Conservation (phyloP, 2,113 vertebrate genomes). For the Vulpes lagopus region DNA sequence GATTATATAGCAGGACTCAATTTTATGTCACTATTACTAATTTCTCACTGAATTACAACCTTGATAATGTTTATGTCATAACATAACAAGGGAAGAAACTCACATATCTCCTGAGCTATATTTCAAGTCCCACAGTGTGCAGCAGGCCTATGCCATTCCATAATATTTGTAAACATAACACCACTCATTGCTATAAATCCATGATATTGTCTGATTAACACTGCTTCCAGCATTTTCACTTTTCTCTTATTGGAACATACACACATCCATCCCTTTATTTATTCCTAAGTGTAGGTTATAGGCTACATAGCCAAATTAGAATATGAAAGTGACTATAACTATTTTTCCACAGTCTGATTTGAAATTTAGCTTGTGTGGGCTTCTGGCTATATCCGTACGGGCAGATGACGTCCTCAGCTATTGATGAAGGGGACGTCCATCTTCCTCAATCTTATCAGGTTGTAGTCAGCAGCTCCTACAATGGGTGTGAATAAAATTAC, state of each 20-base stretch:
- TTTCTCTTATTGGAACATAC: not conserved
- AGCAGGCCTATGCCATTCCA: not conserved
- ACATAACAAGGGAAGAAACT: not conserved
- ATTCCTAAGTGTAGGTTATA: not conserved
- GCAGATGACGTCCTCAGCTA: not conserved
- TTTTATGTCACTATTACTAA: constrained; percentile 1
- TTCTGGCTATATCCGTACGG: not conserved
- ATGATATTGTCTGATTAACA: not conserved
- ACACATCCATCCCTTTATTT: not conserved
- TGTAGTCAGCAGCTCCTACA: not conserved
- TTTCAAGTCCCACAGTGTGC: constrained; percentile 16
- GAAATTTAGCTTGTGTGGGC: not conserved
- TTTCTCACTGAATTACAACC: constrained; percentile 51
- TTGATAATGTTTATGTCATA: constrained; percentile 25
- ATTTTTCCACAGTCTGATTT: not conserved
- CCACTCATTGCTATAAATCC: not conserved
- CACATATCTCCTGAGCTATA: not conserved
- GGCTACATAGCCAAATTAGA: not conserved
- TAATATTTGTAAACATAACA: constrained; percentile 16
- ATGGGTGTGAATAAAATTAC: not conserved
- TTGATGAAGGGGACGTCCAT: not conserved
- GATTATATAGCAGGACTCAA: not conserved
- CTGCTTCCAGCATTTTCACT: not conserved
- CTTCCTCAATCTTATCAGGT: not conserved
- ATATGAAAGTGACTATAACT: not conserved